A percentile compares a stretch with the other conserved stretches of the same genome.
Evolutionary conservation across 1,140 invertebrate genomes (phyloP).

Genomic region (Zaprionus inermis): DNA sequence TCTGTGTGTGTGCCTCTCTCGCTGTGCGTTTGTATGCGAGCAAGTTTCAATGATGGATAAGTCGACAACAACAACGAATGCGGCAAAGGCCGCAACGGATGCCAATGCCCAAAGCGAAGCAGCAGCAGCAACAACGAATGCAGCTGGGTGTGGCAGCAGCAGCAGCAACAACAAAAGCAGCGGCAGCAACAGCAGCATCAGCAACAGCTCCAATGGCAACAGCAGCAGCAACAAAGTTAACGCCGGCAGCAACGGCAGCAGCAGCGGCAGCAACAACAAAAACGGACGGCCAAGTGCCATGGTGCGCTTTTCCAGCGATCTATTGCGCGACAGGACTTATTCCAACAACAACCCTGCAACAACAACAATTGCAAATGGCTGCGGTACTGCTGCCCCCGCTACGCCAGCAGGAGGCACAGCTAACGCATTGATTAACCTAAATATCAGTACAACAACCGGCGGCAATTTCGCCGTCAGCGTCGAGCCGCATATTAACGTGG

Average conservation of each 20-base stretch:
- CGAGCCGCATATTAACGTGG: conserved; percentile 91
- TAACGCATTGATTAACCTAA: conserved; percentile 87
- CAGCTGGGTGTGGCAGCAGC: conserved; percentile 9
- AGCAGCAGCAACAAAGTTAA: conserved; percentile 12
- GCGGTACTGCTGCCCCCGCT: too few species aligned
- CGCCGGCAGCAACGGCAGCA: conserved; percentile 6
- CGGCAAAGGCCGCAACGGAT: conserved; percentile 52
- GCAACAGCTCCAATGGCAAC: conserved; percentile 20
- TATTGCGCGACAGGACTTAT: too few species aligned
- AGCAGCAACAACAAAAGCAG: conserved; percentile 28
- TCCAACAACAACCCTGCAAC: conserved; percentile 18
- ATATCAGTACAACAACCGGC: conserved; percentile 95
- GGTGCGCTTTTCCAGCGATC: conserved; percentile 4
- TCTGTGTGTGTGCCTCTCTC: neutral
- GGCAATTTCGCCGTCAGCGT: conserved; percentile 94
- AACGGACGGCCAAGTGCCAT: conserved; percentile 4
- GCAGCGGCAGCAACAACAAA: neutral
- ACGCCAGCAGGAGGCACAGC: too few species aligned
- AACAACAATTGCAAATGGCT: conserved; percentile 10
- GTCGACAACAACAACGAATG: conserved; percentile 68
- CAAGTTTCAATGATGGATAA: conserved; percentile 57
- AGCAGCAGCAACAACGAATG: conserved; percentile 42
- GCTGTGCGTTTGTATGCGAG: neutral
- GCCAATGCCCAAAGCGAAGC: conserved; percentile 44
- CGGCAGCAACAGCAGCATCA: conserved; percentile 31